Evolutionary conservation across 2,113 vertebrate genomes (phyloP), one percentile per base, ranked within the genome.

Genomic region (Galbula dea): DNA sequence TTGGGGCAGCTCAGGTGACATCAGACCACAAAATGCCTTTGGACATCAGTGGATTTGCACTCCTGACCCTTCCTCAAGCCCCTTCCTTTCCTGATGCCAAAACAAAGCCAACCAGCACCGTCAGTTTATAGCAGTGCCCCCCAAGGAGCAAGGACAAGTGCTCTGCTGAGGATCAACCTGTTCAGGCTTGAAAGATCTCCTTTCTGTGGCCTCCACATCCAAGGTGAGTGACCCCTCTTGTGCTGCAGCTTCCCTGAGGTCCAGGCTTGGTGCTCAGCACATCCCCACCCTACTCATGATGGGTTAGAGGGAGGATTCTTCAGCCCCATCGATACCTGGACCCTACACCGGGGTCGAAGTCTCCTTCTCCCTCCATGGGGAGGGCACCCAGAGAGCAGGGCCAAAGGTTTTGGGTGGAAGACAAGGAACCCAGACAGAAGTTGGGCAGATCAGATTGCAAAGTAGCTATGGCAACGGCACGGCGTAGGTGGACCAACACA

Each of bases 381-480:
- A 57, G 43, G 12, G 45, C 4, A 2, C 45, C 29, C 23, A 14
- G 24, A 57, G 30, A 54, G 54, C 54, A 5, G 54, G 34, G 66
- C 10, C 72, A 57, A 48, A 77, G 93, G 66, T 26, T 74, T 52
- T 1, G 52, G 54, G 36, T 36, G 39, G 45, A 65, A 74, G 19
- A 37, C 65, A 88, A 58, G 68, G 49, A 48, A 34, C 54, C 10
- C 79, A 43, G 93, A 67, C 82, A 90, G 80, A 75, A 94, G 89
- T 29, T 19, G 84, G 93, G 88, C 84, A 85, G 96, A 89, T 96
- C 87, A 8, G 93, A 71, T 96, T 73, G 95, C 94, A 68, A 80
- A 13, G 81, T 92, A 57, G 63, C 92, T 66, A 95, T 94, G 91
- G 83, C 89, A 67, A 96, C 96, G 46, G 93, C 91, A 90, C 84